Evolutionary conservation across 2,888 invertebrate species (phyloP).

Genomic region (Chymomyza fuscimana): DNA sequence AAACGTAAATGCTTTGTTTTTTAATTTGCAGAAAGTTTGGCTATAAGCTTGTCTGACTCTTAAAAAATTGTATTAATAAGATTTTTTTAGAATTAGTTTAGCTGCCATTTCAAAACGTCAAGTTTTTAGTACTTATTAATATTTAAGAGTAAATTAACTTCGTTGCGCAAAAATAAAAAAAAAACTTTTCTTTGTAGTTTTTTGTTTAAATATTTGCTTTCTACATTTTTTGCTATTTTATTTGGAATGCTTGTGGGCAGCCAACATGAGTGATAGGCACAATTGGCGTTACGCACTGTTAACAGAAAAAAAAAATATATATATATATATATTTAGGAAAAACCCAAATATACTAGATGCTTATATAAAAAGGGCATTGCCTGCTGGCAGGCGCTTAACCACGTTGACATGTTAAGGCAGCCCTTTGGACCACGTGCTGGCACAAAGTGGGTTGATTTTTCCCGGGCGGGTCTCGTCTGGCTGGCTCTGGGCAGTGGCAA

Average conservation of each 20-base stretch:
- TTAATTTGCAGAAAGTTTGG: too few relatives aligned
- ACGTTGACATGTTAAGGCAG: background rate
- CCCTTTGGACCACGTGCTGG: background rate
- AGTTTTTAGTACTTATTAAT: too few relatives aligned
- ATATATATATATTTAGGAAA: background rate
- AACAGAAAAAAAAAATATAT: background rate
- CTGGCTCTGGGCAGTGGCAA: background rate
- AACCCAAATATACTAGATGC: background rate
- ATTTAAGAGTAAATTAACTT: too few relatives aligned
- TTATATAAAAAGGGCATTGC: background rate
- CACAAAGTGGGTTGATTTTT: background rate
- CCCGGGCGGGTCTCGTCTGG: background rate
- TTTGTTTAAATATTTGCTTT: background rate
- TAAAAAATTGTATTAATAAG: too few relatives aligned
- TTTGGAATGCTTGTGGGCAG: background rate
- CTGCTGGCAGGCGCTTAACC: background rate
- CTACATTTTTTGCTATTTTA: background rate
- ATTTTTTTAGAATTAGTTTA: too few relatives aligned
- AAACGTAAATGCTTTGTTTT: too few relatives aligned
- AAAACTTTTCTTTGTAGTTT: background rate
- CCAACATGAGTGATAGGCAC: background rate
- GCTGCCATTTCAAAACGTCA: too few relatives aligned
- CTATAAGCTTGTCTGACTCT: too few relatives aligned
- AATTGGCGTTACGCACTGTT: background rate
- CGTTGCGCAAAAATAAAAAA: too few relatives aligned